A percentile compares a stretch with the other conserved stretches of the same genome.
Evolutionary conservation across 2,888 invertebrate genomes (phyloP).

Genomic region (Dasysyrphus albostriatus): DNA sequence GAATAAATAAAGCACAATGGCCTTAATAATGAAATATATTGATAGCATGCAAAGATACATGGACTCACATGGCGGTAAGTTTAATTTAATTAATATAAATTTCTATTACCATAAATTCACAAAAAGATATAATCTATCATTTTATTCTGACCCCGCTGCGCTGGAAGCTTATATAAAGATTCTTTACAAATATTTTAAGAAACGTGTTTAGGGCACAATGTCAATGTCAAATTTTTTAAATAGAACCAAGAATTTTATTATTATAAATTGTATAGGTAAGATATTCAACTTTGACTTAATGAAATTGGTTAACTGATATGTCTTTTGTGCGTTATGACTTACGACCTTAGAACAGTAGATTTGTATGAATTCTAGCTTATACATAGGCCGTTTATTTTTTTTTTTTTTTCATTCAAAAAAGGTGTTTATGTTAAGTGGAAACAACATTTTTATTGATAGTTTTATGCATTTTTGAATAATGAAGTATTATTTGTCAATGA

Average conservation of each 20-base stretch:
- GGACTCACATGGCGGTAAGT: conserved; percentile 93
- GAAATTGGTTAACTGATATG: background rate
- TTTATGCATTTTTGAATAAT: background rate
- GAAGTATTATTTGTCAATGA: background rate
- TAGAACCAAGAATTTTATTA: background rate
- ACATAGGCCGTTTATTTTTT: background rate
- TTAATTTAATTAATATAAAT: background rate
- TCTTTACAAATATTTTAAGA: background rate
- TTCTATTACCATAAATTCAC: background rate
- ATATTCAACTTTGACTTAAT: conserved; percentile 2
- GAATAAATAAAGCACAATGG: conserved; percentile 87
- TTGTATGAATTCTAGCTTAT: background rate
- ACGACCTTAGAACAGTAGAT: background rate
- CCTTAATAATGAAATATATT: conserved; percentile 92
- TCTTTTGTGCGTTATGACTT: background rate
- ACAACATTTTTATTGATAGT: background rate
- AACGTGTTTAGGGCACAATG: background rate
- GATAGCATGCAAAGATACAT: conserved; percentile 91
- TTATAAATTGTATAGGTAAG: background rate
- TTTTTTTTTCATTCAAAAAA: background rate
- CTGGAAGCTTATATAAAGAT: background rate
- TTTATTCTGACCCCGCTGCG: background rate
- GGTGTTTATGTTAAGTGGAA: background rate
- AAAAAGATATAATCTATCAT: background rate
- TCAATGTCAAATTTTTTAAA: conserved; percentile 7